Base-by-base conservation (phyloP, 2,888 invertebrate genomes). In the Volucella bombylans region DNA sequence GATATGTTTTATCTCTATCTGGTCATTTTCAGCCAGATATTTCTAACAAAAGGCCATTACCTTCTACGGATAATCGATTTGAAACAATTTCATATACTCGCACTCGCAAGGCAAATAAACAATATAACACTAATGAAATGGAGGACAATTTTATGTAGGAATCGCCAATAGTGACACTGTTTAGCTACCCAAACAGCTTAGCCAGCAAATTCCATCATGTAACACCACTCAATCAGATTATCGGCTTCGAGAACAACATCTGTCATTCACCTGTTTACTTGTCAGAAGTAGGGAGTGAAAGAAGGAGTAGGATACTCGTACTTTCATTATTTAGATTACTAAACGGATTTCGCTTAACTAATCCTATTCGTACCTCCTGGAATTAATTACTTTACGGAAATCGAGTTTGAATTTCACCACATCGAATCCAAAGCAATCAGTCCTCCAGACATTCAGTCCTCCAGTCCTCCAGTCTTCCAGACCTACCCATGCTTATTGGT, bases 361-460 rank as follows among this genome's bases (percentile, higher is more conserved):
- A 64, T 47, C 68, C 68, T 15, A 55, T 69, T 31, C 54, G 61
- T 52, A 61, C 68, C 54, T 59, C 39, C 54, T 41, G 52, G 72
- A 57, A 14, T 41, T 77, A 78, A 79, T 73, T 68, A 55, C 69
- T 82, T 77, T 69, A 64, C 57, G 79, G 82, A 82, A 82, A 68
- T 79, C 78, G 50, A 73, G 82, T 78, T 78, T 50, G 18, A 49
- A 82, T 82, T 78, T 73, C 68, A 68, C 49, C 57, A 8, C 47
- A 38, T 54, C 38, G 38, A 62, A 57, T 43, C 14, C 18, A 14
- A 31, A 31, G 31, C 45, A 14, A 15, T 12, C 15, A 52, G 18
- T 18, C 18, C 18, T 23, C 18, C 18, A 23, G 18, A 2, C 18
- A 2, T 23, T 2, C 18, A 23, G 18, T 23, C 18, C 18, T 23